These are phyloP conservation scores for Mantis religiosa DNA, from an alignment of 2,888 invertebrate species.

Conservation along the genomic window DNA sequence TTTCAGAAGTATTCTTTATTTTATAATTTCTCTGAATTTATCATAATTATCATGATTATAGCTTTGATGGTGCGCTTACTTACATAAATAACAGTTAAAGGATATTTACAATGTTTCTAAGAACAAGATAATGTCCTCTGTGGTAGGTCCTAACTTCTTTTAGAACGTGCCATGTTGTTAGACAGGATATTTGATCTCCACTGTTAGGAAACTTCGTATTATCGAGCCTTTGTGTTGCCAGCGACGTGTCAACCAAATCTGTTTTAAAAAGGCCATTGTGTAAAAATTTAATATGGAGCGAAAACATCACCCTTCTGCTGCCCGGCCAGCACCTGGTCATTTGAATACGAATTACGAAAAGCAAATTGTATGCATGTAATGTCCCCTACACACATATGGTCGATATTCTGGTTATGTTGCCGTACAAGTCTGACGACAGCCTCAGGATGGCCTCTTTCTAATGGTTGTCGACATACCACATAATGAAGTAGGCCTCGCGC, in stretches of 20 bases:
- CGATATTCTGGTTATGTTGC: not conserved
- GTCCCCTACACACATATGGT: not conserved
- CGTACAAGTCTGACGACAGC: not conserved
- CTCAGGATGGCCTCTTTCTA: not conserved
- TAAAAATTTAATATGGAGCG: not conserved
- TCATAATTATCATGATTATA: no score
- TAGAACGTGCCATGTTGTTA: not conserved
- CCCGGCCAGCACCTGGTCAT: not conserved
- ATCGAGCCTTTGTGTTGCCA: not conserved
- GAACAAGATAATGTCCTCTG: no score
- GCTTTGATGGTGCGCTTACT: no score
- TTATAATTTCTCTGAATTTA: no score
- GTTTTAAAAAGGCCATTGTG: not conserved
- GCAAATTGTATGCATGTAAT: not conserved
- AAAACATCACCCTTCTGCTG: not conserved
- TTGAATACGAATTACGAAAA: not conserved
- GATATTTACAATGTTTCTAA: no score
- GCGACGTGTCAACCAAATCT: not conserved
- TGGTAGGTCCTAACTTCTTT: not conserved
- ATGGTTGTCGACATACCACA: slow-evolving; percentile 11
- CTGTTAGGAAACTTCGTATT: not conserved
- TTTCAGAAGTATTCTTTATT: no score
- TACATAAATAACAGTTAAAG: no score
- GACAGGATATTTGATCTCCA: not conserved
- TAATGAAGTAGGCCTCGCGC: slow-evolving; percentile 4